Evolutionary conservation across 1,140 invertebrate species (phyloP).

Genomic region (Drosophila baimaii): DNA sequence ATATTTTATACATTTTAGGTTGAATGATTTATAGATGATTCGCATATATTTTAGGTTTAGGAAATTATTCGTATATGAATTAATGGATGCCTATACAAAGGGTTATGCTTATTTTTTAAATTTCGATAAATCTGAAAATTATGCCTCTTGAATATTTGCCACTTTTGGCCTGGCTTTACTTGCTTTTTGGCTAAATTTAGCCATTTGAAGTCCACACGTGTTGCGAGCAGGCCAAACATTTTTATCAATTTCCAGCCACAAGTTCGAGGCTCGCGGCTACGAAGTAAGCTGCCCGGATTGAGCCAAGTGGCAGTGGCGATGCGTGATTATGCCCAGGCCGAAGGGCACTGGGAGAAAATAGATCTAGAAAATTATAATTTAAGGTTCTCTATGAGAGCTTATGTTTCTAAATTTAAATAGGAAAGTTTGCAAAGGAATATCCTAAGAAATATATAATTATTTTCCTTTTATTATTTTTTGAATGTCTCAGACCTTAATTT

Average conservation of each 20-base stretch:
- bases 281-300: conserved; percentile 66
- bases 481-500: background rate
- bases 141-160: conserved; percentile 2
- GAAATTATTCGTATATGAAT: background rate
- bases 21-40: no score
- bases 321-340: conserved; percentile 53
- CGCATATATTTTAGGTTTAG: background rate
- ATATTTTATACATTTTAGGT: background rate
- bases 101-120: background rate
- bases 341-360: background rate
- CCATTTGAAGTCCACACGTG: conserved; percentile 58
- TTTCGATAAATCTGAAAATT: background rate
- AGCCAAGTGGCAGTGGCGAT: conserved; percentile 61
- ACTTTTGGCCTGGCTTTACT: background rate
- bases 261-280: conserved; percentile 25
- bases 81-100: background rate
- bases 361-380: background rate
- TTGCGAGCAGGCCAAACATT: conserved; percentile 41
- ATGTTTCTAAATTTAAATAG: background rate
- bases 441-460: no score
- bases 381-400: background rate
- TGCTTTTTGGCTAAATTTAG: conserved; percentile 41
- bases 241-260: conserved; percentile 67
- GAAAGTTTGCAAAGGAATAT: background rate
- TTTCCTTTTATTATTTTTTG: background rate